Evolutionary conservation across 2,113 vertebrate genomes (phyloP).

Genomic region (Ictalurus furcatus): DNA sequence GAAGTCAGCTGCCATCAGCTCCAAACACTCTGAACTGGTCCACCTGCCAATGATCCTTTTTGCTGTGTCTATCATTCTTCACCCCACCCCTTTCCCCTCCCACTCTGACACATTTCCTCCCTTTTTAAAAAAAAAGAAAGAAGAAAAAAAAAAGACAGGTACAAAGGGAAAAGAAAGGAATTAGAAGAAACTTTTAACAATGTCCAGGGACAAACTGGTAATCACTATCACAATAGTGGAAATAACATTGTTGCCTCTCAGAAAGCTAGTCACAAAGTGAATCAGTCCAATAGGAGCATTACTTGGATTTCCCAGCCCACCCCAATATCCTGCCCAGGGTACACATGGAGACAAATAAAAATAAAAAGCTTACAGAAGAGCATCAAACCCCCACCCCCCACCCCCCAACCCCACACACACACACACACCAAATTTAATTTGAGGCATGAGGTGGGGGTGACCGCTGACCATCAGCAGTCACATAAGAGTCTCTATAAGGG

Average conservation of each 20-base stretch:
- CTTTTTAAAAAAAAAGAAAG: not conserved
- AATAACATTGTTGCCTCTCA: slow-evolving; percentile 49
- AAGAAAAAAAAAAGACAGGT: slow-evolving; percentile 35
- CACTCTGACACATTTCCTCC: slow-evolving; percentile 43
- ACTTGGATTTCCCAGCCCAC: slow-evolving; percentile 43
- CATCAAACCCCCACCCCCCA: slow-evolving; percentile 45
- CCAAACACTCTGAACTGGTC: slow-evolving; percentile 45
- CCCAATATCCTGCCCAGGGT: slow-evolving; percentile 34
- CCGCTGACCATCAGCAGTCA: slow-evolving; percentile 51
- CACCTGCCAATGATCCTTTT: slow-evolving; percentile 36
- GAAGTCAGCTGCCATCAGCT: slow-evolving; percentile 56
- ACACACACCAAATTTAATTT: slow-evolving; percentile 44
- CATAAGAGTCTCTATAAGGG: slow-evolving; percentile 58
- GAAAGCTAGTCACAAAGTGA: slow-evolving; percentile 49
- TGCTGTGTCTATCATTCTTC: slow-evolving; percentile 35
- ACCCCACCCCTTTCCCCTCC: slow-evolving; percentile 20
- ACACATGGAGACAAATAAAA: slow-evolving; percentile 53
- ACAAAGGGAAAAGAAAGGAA: slow-evolving; percentile 25
- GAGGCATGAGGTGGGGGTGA: slow-evolving; percentile 53
- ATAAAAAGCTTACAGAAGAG: slow-evolving; percentile 59
- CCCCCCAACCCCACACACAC: slow-evolving; percentile 52
- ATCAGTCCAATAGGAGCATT: slow-evolving; percentile 47
- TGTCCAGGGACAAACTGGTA: slow-evolving; percentile 46
- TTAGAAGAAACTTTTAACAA: slow-evolving; percentile 34
- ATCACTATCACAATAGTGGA: slow-evolving; percentile 56